These are phyloP conservation scores for Xanthia togata DNA, from an alignment of 2,888 invertebrate species.

Conservation along the genomic window DNA sequence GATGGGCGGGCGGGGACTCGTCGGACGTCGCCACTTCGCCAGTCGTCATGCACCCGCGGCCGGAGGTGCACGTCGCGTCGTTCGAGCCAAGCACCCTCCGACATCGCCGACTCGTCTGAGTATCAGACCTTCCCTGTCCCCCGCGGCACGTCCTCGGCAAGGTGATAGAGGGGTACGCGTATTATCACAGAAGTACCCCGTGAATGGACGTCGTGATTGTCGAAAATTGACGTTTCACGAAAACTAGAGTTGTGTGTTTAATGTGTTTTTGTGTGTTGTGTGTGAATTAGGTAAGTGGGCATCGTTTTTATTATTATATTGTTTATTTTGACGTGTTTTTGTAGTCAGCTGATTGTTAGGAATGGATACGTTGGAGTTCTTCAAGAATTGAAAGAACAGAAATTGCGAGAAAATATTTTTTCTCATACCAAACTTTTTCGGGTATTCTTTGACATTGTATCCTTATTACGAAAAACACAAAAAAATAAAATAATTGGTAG, in stretches of 20 bases:
- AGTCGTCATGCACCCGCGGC: slow-evolving; percentile 81
- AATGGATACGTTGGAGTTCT: slow-evolving; percentile 11
- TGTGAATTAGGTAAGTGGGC: slow-evolving; percentile 66
- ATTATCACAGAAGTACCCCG: slow-evolving; percentile 49
- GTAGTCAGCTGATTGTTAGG: slow-evolving; percentile 58
- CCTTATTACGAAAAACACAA: slow-evolving; percentile 4
- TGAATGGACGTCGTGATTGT: slow-evolving; percentile 56
- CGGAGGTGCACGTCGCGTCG: slow-evolving; percentile 74
- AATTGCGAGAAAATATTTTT: neutral
- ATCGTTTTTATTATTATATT: slow-evolving; percentile 41
- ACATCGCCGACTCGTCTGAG: slow-evolving; percentile 65
- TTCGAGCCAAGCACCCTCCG: slow-evolving; percentile 50
- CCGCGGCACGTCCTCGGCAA: slow-evolving; percentile 35
- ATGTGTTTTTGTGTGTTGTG: slow-evolving; percentile 67
- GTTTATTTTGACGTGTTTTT: slow-evolving; percentile 48
- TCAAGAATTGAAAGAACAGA: slow-evolving; percentile 8
- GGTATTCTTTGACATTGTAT: neutral
- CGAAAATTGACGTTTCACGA: slow-evolving; percentile 59
- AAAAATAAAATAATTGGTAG: slow-evolving; percentile 27
- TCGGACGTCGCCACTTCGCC: slow-evolving; percentile 66
- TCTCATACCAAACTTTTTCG: neutral
- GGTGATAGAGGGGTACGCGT: slow-evolving; percentile 59
- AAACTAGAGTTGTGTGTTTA: slow-evolving; percentile 62
- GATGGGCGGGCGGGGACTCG: slow-evolving; percentile 84
- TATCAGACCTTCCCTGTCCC: slow-evolving; percentile 61